These are phyloP conservation scores for Zaprionus lineosus DNA, from an alignment of 2,888 invertebrate species.

Conservation along the genomic window DNA sequence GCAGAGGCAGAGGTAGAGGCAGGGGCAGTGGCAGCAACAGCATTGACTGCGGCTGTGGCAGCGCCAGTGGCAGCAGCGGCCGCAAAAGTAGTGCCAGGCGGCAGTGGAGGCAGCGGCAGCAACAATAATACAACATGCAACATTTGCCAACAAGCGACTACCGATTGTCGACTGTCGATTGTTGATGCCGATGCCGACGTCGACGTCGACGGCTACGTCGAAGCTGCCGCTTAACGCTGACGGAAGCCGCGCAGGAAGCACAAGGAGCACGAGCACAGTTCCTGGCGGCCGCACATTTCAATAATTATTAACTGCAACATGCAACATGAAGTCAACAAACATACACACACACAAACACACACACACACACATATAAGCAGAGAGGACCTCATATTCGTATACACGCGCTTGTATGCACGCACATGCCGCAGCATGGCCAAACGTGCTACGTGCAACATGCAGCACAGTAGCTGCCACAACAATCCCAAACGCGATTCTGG, in stretches of 20 bases:
- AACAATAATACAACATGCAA: too few relatives aligned
- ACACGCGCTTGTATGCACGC: conserved; percentile 22
- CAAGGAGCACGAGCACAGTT: conserved; percentile 76
- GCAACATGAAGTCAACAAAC: too few relatives aligned
- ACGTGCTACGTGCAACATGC: conserved; percentile 61
- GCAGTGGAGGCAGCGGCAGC: too few relatives aligned
- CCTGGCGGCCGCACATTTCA: conserved; percentile 77
- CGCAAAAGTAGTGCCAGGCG: conserved; percentile 18
- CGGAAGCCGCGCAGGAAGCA: conserved; percentile 76
- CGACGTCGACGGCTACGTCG: too few relatives aligned
- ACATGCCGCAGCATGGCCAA: conserved; percentile 18
- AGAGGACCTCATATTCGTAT: too few relatives aligned
- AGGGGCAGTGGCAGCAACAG: too few relatives aligned
- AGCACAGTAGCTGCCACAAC: conserved; percentile 65
- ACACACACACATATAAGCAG: conserved; percentile 1
- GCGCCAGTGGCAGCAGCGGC: conserved; percentile 7
- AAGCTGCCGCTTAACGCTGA: too few relatives aligned
- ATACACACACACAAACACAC: conserved; percentile 36
- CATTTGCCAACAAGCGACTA: too few relatives aligned
- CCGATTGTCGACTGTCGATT: too few relatives aligned
- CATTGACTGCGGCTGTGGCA: conserved; percentile 9
- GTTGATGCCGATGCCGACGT: too few relatives aligned
- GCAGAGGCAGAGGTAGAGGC: conserved; percentile 17
- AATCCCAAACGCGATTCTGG: conserved; percentile 45
- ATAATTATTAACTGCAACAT: conserved; percentile 79